Percentiles rank a stretch among this genome's conserved stretches.
Evolutionary conservation across 2,113 vertebrate genomes (phyloP).

Genomic region (Etheostoma spectabile): DNA sequence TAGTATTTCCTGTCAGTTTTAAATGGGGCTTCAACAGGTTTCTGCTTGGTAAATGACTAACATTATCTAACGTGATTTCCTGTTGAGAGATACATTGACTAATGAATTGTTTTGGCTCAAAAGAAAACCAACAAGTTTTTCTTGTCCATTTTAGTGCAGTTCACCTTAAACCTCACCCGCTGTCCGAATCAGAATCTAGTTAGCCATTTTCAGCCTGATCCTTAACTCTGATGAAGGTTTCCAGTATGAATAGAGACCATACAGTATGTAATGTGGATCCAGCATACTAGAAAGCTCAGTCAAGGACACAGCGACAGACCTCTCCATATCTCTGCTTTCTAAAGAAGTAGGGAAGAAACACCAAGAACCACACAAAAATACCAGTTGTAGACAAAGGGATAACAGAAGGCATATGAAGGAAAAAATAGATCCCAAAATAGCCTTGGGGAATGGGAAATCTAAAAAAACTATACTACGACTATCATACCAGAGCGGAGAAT

Average conservation of each 20-base stretch:
- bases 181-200: neutral
- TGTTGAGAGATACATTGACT: neutral
- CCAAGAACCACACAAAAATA: conserved; percentile 2
- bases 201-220: neutral
- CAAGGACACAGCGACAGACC: neutral
- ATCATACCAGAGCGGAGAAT: conserved; percentile 18
- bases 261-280: neutral
- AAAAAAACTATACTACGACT: conserved; percentile 13
- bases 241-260: neutral
- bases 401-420: neutral
- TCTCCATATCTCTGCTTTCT: neutral
- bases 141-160: neutral
- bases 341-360: neutral
- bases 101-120: neutral
- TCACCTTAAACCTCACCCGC: neutral
- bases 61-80: neutral
- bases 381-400: neutral
- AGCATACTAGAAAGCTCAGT: neutral
- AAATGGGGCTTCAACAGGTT: neutral
- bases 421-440: conserved; percentile 41
- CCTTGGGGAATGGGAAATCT: conserved; percentile 28
- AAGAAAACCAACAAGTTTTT: neutral
- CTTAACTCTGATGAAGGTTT: neutral
- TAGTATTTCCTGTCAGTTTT: no score
- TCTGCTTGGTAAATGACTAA: neutral